A percentile compares a stretch with the other conserved stretches of the same genome.
Conservation (phyloP, 2,888 invertebrate species). For the Latrodectus hesperus region DNA sequence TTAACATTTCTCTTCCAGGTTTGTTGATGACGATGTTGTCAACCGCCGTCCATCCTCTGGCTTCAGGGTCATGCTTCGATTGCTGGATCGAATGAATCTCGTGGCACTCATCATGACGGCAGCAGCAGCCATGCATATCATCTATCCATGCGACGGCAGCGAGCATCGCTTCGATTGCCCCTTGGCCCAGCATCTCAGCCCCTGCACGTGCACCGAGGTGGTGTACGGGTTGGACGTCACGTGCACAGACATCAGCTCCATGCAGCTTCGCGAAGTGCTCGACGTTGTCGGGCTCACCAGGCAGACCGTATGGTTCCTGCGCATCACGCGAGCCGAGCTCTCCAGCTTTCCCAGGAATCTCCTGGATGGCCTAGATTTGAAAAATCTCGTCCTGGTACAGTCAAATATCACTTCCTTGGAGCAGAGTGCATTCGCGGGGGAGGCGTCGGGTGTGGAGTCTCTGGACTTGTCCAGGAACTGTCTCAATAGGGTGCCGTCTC, state of each 20-base stretch:
- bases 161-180: conserved; percentile 45
- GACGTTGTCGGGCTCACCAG: conserved; percentile 64
- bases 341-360: conserved; percentile 85
- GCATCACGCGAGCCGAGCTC: conserved; percentile 88
- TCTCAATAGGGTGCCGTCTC: conserved; percentile 77
- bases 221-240: conserved; percentile 87
- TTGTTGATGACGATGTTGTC: conserved; percentile 58
- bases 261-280: conserved; percentile 66
- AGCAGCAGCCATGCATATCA: conserved; percentile 30
- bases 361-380: conserved; percentile 89
- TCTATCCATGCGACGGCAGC: conserved; percentile 20
- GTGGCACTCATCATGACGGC: conserved; percentile 45
- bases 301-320: conserved; percentile 86
- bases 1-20: conserved; percentile 16
- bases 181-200: conserved; percentile 73
- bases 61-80: conserved; percentile 60
- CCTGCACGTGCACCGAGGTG: conserved; percentile 88
- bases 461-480: conserved; percentile 91
- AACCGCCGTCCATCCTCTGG: conserved; percentile 32
- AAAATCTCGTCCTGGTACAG: conserved; percentile 90
- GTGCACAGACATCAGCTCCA: conserved; percentile 80
- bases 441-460: conserved; percentile 85
- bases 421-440: conserved; percentile 89
- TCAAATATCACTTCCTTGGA: conserved; percentile 89
- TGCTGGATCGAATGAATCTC: conserved; percentile 45